A percentile compares a stretch with the other conserved stretches of the same genome.
Conservation (phyloP, 2,888 invertebrate species). For the Cacoxenus indagator region DNA sequence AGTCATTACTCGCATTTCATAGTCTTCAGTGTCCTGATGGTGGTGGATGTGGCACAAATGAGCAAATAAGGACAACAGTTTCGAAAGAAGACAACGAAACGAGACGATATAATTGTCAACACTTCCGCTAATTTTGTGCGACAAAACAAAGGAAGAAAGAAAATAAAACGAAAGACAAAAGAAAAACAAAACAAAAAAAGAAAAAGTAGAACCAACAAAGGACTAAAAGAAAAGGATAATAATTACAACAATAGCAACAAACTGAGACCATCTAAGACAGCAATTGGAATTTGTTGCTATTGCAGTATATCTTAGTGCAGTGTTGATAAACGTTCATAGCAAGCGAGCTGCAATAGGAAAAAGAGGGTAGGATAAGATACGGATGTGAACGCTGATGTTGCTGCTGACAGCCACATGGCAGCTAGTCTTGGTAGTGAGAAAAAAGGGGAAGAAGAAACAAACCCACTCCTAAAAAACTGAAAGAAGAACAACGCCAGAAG, state of each 20-base stretch:
- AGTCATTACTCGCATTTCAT: neutral
- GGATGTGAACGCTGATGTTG: neutral
- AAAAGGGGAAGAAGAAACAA: conserved; percentile 1
- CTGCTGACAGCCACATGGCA: neutral
- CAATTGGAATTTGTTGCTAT: neutral
- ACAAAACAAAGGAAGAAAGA: neutral
- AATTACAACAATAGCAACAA: neutral
- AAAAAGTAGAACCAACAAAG: conserved; percentile 13
- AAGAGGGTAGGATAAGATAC: neutral
- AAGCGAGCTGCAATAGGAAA: neutral
- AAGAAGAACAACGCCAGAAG: neutral
- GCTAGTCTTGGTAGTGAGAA: neutral
- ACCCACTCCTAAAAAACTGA: neutral
- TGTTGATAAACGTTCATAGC: neutral
- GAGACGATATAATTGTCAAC: conserved; percentile 25
- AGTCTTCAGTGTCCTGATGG: neutral
- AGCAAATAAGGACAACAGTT: neutral
- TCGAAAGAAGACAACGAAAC: neutral
- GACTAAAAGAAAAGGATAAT: conserved; percentile 37
- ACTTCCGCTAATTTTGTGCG: conserved; percentile 35
- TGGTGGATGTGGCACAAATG: conserved; percentile 10
- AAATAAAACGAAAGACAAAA: conserved; percentile 17
- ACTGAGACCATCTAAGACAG: neutral
- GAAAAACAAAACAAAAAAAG: neutral
- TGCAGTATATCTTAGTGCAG: neutral